Evolutionary conservation across 2,113 vertebrate genomes (phyloP).

Genomic region (Festucalex cinctus): DNA sequence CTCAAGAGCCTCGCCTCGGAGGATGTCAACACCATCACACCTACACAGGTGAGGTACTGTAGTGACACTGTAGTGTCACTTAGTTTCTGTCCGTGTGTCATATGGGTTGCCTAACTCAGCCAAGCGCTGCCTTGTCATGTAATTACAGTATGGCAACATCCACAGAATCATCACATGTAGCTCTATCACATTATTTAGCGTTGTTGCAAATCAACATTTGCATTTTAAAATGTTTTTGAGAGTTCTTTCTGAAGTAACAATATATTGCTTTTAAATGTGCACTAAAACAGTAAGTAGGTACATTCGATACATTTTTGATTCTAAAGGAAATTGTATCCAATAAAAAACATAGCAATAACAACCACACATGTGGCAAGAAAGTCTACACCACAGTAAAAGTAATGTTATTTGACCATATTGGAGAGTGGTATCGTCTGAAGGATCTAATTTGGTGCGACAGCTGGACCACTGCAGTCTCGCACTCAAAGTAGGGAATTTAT

Average conservation of each 20-base stretch:
- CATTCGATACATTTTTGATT: background rate
- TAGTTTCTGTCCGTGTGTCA: background rate
- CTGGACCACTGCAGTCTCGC: slow-evolving; percentile 19
- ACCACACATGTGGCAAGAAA: background rate
- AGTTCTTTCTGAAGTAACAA: background rate
- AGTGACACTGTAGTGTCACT: background rate
- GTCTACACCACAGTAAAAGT: background rate
- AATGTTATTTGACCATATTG: background rate
- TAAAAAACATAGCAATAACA: background rate
- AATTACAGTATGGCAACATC: background rate
- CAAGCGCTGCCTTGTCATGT: background rate
- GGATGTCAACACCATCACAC: slow-evolving; percentile 84
- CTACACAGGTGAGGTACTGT: slow-evolving; percentile 81
- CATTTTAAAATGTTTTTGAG: background rate
- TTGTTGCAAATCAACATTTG: background rate
- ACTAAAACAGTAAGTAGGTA: background rate
- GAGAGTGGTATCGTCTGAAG: background rate
- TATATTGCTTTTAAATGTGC: too few species aligned
- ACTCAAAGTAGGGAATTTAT: slow-evolving; percentile 22
- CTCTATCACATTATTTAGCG: background rate
- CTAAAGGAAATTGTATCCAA: background rate
- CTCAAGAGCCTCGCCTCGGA: slow-evolving; percentile 80
- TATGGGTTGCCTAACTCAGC: background rate
- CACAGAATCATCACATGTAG: background rate
- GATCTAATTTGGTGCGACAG: slow-evolving; percentile 20